Base-by-base conservation (phyloP, 2,113 vertebrate species). In the Zosterops lateralis region DNA sequence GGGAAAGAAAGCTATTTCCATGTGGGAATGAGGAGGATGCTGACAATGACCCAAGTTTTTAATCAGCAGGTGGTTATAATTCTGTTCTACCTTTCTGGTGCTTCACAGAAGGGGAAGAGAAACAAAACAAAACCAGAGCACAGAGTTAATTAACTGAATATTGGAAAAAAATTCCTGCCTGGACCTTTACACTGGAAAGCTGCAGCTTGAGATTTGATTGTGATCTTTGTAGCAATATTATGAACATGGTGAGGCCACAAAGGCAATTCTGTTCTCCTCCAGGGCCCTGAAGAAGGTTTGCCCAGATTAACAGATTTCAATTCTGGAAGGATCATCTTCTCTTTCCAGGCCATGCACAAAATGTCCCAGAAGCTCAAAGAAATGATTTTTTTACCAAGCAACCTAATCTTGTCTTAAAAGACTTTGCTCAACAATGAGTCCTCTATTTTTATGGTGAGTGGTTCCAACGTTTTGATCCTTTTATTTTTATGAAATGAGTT, bases 251-350 rank as follows among this genome's bases (percentile, higher is more conserved):
- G 75, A 65, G 67, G 44, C 74, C 88, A 94, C 93, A 95, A 93
- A 94, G 85, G 91, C 83, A 85, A 95, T 83, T 79, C 82, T 94
- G 75, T 96, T 95, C 66, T 93, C 70, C 84, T 79, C 48, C 8
- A 83, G 40, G 53, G 29, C 45, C 56, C 71, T 51, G 78, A 90
- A 84, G 95, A 89, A 89, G 58, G 76, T 83, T 86, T 94, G 61
- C 53, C 40, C 89, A 85, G 85, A 92, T 92, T 21, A 90, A 88
- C 21, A 92, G 83, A 75, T 90, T 90, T 87, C 57, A 88, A 1
- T 29, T 67, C 48, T 36, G 24, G 57, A 90, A 94, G 78, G 66
- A 83, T 79, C 92, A 80, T 77, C 84, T 64, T 93, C 70, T 82
- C 95, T 83, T 90, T 94, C 78, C 83, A 94, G 57, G 44, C 62